Percentiles rank a stretch among this genome's conserved stretches.
These are phyloP conservation scores for western clawed frog (Xenopus tropicalis) DNA, from an alignment of 2,113 vertebrate species.

Conservation along the genomic window DNA sequence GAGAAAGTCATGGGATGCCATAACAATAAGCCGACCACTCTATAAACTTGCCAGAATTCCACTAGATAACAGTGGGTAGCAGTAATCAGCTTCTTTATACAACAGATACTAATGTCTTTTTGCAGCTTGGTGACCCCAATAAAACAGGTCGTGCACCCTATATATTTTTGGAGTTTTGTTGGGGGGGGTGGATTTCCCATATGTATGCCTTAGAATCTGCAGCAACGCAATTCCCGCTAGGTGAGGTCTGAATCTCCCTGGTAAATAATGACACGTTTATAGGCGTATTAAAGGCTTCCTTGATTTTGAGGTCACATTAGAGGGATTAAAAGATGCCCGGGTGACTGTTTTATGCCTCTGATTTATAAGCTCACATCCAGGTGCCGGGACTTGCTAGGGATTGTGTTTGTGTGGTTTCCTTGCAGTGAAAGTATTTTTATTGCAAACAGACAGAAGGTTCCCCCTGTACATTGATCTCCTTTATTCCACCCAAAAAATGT, in stretches of 20 bases:
- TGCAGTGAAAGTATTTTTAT: constrained; percentile 41
- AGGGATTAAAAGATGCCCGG: constrained; percentile 41
- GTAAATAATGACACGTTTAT: constrained; percentile 42
- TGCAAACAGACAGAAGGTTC: constrained; percentile 31
- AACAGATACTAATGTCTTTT: too few relatives aligned
- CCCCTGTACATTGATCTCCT: not conserved
- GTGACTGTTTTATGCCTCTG: constrained; percentile 36
- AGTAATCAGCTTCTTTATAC: too few relatives aligned
- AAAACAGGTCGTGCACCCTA: too few relatives aligned
- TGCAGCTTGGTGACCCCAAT: too few relatives aligned
- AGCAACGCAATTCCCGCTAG: constrained; percentile 22
- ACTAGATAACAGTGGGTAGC: too few relatives aligned
- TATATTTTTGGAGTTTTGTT: not conserved
- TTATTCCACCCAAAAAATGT: too few relatives aligned
- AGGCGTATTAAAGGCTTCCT: constrained; percentile 40
- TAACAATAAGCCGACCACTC: too few relatives aligned
- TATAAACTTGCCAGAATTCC: too few relatives aligned
- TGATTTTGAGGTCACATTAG: constrained; percentile 42
- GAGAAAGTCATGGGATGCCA: too few relatives aligned
- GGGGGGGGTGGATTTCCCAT: not conserved
- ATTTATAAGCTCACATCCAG: constrained; percentile 37
- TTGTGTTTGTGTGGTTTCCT: constrained; percentile 40
- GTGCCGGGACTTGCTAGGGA: constrained; percentile 7
- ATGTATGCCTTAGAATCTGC: not conserved
- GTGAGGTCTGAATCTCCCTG: constrained; percentile 36